Evolutionary conservation across 2,113 vertebrate species (phyloP).

Genomic region (cattle (Bos taurus)): ARS-UCD2.0 NC_037354.1:29108001-29108500

Average conservation of each 20-base stretch:
- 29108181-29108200: neutral
- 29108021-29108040: neutral
- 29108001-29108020: neutral
- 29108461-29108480: too few species aligned
- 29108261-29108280: neutral
- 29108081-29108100: neutral
- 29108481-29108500: too few species aligned
- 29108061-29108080: neutral
- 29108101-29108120: neutral
- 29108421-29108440: too few species aligned
- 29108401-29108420: too few species aligned
- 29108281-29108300: neutral
- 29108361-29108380: too few species aligned
- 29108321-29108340: neutral
- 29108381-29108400: too few species aligned
- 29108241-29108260: neutral
- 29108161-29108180: neutral
- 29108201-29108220: neutral
- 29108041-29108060: neutral
- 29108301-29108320: neutral
- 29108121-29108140: neutral
- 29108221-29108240: neutral
- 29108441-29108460: too few species aligned
- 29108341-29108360: neutral
- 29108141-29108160: neutral